These are phyloP conservation scores for Lemur catta DNA, from an alignment of 2,797 vertebrate species.

Conservation along the genomic window DNA sequence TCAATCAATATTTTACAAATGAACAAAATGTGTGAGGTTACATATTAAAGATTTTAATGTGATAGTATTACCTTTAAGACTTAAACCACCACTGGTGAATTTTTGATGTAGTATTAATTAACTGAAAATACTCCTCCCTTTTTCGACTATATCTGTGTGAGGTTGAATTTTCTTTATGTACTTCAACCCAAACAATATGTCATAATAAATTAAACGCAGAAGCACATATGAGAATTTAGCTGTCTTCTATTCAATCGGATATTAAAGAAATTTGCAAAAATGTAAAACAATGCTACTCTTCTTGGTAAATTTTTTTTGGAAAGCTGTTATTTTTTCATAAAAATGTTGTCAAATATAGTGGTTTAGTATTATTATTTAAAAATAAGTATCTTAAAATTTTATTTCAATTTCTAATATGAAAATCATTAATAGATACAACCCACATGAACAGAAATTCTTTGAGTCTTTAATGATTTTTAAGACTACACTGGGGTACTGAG, in stretches of 20 bases:
- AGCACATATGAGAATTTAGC: not conserved
- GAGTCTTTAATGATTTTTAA: not conserved
- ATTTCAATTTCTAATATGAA: not conserved
- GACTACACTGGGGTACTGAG: not conserved
- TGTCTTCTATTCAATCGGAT: not conserved
- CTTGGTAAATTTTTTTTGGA: not conserved
- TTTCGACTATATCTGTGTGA: not conserved
- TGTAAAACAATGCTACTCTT: not conserved
- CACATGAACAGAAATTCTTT: slow-evolving; percentile 6
- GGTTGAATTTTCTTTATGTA: not conserved
- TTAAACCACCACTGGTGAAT: not conserved
- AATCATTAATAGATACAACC: not conserved
- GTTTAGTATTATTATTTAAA: not conserved
- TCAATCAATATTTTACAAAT: slow-evolving; percentile 45
- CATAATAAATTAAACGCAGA: not conserved
- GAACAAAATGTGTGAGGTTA: not conserved
- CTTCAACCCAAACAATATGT: not conserved
- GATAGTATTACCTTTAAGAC: not conserved
- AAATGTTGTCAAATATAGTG: not conserved
- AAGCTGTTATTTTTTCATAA: not conserved
- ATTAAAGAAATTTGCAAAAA: not conserved
- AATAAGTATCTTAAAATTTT: not conserved
- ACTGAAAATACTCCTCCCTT: not conserved
- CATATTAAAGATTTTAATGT: not conserved
- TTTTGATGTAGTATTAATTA: not conserved